Evolutionary conservation across 2,113 vertebrate species (phyloP).

Genomic region (Trogon melanurus): DNA sequence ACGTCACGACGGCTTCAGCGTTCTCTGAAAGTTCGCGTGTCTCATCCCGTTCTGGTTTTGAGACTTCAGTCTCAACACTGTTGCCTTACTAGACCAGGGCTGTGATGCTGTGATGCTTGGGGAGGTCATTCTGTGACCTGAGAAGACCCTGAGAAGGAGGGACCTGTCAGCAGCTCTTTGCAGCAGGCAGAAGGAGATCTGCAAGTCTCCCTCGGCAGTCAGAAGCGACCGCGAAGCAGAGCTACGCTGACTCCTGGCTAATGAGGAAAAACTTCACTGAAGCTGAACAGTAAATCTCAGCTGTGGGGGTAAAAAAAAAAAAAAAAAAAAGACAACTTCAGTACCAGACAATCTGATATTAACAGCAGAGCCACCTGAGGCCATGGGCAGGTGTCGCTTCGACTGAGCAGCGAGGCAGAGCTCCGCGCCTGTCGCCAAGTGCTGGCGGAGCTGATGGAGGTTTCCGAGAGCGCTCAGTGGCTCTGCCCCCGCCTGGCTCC

Average conservation of each 20-base stretch:
- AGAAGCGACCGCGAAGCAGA: not conserved
- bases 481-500: not conserved
- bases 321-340: not conserved
- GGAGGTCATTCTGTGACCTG: not conserved
- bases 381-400: not conserved
- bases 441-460: not conserved
- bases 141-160: not conserved
- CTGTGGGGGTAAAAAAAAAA: not conserved
- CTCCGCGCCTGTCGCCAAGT: not conserved
- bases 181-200: not conserved
- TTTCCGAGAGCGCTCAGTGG: not conserved
- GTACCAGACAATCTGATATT: not conserved
- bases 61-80: not conserved
- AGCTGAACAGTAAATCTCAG: not conserved
- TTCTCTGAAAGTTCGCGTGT: not conserved
- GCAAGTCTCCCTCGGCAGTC: not conserved
- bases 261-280: not conserved
- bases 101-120: not conserved
- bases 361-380: not conserved
- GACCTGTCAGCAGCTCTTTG: not conserved
- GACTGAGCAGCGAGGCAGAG: not conserved
- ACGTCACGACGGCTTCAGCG: rapidly evolving
- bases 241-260: not conserved
- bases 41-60: not conserved
- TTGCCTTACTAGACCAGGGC: not conserved